These are phyloP conservation scores for Forbesichthys papilliferus DNA, from an alignment of 2,113 vertebrate genomes.

Conservation along the genomic window DNA sequence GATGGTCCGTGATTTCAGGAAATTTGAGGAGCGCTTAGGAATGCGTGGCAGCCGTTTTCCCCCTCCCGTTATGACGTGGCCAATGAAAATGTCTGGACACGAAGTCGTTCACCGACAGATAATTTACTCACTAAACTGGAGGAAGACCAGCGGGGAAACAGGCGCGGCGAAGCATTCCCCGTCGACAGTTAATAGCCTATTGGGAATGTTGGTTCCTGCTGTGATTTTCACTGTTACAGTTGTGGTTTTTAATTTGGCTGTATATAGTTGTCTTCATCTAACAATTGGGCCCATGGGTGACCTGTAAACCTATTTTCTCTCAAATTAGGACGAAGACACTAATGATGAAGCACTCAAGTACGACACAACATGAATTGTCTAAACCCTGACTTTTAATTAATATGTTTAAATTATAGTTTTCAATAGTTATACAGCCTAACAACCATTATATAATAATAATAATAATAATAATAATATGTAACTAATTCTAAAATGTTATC, in stretches of 20 bases:
- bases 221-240: not conserved
- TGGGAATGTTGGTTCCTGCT: not conserved
- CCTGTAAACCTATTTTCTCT: too few species aligned
- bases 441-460: not conserved
- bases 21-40: constrained; percentile 76
- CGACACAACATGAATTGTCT: too few species aligned
- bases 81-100: constrained; percentile 50
- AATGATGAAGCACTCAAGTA: too few species aligned
- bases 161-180: not conserved
- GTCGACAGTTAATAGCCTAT: too few species aligned
- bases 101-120: constrained; percentile 24
- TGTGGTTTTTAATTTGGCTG: not conserved
- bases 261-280: too few species aligned
- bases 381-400: too few species aligned
- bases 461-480: too few species aligned
- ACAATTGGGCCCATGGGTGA: too few species aligned
- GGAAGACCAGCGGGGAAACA: constrained; percentile 13
- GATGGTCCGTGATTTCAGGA: constrained; percentile 63
- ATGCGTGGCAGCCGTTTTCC: constrained; percentile 59
- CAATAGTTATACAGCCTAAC: not conserved
- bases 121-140: constrained; percentile 13
- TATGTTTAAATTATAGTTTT: too few species aligned
- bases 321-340: too few species aligned
- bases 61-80: constrained; percentile 39
- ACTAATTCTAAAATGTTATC: too few species aligned